phyloP scores from a whole-genome alignment of 2,888 invertebrate genomes.

The Drosophila cracens region DNA sequence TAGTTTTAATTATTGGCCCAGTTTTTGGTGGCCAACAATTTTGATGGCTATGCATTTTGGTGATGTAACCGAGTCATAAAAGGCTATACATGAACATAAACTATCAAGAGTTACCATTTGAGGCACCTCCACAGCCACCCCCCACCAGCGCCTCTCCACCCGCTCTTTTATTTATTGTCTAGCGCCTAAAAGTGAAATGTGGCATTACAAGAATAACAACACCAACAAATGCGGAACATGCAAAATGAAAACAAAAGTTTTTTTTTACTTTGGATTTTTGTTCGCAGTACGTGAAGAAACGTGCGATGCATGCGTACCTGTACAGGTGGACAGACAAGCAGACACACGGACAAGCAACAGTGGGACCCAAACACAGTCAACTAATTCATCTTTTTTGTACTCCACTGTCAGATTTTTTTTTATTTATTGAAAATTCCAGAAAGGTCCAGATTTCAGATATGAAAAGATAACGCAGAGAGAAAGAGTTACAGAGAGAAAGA shows the following conservation, averaged over 20 bases:
- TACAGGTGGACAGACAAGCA: conserved; percentile 17
- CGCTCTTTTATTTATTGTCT: not conserved
- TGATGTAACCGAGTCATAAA: conserved; percentile 56
- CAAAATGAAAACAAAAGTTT: conserved; percentile 64
- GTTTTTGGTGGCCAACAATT: conserved; percentile 22
- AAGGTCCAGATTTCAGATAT: not conserved
- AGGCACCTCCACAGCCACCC: not conserved
- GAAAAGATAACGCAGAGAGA: not conserved
- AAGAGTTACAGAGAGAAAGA: not conserved
- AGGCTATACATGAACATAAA: conserved; percentile 28
- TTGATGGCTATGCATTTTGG: conserved; percentile 28
- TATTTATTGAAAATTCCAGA: not conserved
- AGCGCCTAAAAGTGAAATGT: conserved; percentile 69
- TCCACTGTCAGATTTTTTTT: not conserved
- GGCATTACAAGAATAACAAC: conserved; percentile 39
- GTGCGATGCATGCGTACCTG: conserved; percentile 59
- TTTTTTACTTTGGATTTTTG: conserved; percentile 14
- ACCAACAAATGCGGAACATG: conserved; percentile 33
- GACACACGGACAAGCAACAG: not conserved
- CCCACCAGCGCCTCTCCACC: not conserved
- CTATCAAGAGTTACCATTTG: conserved; percentile 17
- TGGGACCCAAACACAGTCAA: not conserved
- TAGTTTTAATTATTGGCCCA: conserved; percentile 43
- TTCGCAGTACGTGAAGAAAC: conserved; percentile 55
- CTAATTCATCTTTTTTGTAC: not conserved